Conservation (phyloP, 2,797 vertebrate genomes). For the Notamacropus eugenii region DNA sequence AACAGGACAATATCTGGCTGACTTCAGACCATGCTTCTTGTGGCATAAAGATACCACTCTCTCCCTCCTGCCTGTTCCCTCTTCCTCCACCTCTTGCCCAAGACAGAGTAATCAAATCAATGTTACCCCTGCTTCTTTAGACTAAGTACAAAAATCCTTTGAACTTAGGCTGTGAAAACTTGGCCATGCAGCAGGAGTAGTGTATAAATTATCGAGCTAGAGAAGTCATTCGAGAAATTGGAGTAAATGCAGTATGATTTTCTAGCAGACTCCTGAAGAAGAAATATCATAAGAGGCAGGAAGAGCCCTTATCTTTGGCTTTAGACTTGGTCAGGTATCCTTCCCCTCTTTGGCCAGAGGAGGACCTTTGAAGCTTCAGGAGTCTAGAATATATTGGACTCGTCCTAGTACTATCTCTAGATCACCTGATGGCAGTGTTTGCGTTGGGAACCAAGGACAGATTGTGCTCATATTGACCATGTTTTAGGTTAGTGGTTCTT, state of each 20-base stretch:
- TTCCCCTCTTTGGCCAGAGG: background rate
- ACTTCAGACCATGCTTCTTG: background rate
- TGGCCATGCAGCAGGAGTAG: background rate
- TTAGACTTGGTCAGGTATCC: background rate
- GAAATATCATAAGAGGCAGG: background rate
- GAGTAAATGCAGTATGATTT: background rate
- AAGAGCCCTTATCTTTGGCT: background rate
- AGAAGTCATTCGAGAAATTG: background rate
- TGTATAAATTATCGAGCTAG: background rate
- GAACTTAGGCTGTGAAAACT: background rate
- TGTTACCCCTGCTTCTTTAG: background rate
- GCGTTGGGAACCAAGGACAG: background rate
- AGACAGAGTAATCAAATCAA: background rate
- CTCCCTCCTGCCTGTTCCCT: background rate
- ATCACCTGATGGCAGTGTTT: background rate
- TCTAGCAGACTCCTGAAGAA: background rate
- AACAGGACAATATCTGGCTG: background rate
- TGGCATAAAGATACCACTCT: background rate
- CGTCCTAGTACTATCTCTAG: background rate
- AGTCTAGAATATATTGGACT: background rate
- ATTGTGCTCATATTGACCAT: background rate
- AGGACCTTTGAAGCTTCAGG: background rate
- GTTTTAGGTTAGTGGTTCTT: background rate
- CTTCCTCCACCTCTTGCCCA: background rate
- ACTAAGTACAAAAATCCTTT: background rate